These are phyloP conservation scores for Platyscapa corneri DNA, from an alignment of 1,140 invertebrate genomes.

Conservation along the genomic window DNA sequence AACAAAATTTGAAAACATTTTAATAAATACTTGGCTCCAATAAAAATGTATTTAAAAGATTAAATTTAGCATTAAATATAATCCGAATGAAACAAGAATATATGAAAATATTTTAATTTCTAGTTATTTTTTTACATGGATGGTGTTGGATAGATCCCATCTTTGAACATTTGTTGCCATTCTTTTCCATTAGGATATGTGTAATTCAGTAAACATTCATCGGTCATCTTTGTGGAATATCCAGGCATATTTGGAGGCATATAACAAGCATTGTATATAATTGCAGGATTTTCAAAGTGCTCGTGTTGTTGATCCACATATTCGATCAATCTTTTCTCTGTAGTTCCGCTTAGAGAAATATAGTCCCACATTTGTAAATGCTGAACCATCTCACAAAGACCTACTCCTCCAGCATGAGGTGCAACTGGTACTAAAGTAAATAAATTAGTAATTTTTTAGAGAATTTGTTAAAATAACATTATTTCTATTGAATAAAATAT, in stretches of 20 bases:
- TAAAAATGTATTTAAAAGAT: neutral
- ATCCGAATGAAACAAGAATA: neutral
- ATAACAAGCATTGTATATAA: conserved; percentile 82
- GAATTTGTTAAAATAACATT: neutral
- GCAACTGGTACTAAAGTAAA: conserved; percentile 87
- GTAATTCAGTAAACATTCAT: conserved; percentile 79
- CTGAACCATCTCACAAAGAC: conserved; percentile 94
- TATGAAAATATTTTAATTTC: conserved; percentile 10
- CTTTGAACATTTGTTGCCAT: conserved; percentile 81
- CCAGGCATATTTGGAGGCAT: conserved; percentile 82
- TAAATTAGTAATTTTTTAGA: neutral
- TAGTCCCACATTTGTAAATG: conserved; percentile 94
- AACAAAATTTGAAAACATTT: too few species aligned
- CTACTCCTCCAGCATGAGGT: conserved; percentile 94
- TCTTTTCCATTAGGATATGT: conserved; percentile 84
- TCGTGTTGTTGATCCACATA: conserved; percentile 93
- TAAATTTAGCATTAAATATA: neutral
- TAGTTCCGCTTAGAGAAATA: conserved; percentile 81
- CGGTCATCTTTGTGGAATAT: conserved; percentile 86
- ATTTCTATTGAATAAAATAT: conserved; percentile 5
- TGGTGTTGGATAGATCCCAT: conserved; percentile 71
- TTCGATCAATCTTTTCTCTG: conserved; percentile 85
- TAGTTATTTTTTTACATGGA: neutral
- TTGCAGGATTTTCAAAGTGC: conserved; percentile 86
- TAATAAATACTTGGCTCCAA: too few species aligned